Percentiles rank a stretch among this genome's conserved stretches.
Evolutionary conservation across 2,797 vertebrate genomes (phyloP).

Genomic region (Lutjanus argentimaculatus): DNA sequence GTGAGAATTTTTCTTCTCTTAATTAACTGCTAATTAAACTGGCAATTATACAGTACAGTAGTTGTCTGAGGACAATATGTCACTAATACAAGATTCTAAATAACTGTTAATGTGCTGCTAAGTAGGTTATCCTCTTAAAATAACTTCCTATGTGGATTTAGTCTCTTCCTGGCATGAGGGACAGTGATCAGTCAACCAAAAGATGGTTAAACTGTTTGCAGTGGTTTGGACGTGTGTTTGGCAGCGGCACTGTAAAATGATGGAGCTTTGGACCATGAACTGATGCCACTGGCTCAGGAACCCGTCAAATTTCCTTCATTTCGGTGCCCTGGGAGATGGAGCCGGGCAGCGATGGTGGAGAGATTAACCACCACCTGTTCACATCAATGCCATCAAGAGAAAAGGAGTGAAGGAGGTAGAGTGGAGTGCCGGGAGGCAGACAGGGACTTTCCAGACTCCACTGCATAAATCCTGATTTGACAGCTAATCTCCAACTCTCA

Average conservation of each 20-base stretch:
- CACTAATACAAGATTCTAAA: too few species aligned
- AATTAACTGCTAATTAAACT: not conserved
- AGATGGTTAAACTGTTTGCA: not conserved
- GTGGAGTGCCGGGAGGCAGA: slow-evolving; percentile 58
- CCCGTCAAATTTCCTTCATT: slow-evolving; percentile 37
- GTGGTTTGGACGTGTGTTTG: slow-evolving; percentile 9
- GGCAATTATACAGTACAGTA: not conserved
- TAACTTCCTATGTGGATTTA: too few species aligned
- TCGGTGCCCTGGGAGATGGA: slow-evolving; percentile 7
- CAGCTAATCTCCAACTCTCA: slow-evolving; percentile 70
- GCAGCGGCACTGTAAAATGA: not conserved
- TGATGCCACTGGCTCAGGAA: slow-evolving; percentile 22
- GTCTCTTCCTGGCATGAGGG: too few species aligned
- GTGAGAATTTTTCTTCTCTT: not conserved
- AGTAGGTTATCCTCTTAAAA: too few species aligned
- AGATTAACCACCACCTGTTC: slow-evolving; percentile 45
- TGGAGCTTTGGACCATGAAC: not conserved
- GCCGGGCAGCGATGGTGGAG: not conserved
- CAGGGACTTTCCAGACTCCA: slow-evolving; percentile 82
- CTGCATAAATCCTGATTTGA: slow-evolving; percentile 77
- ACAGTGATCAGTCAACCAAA: not conserved
- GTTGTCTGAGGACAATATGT: too few species aligned
- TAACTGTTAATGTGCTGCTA: too few species aligned
- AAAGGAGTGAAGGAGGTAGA: slow-evolving; percentile 23
- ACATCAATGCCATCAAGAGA: slow-evolving; percentile 37